A percentile compares a stretch with the other conserved stretches of the same genome.
phyloP scores from a whole-genome alignment of 2,888 invertebrate species.

The Phrixothrix hirtus region DNA sequence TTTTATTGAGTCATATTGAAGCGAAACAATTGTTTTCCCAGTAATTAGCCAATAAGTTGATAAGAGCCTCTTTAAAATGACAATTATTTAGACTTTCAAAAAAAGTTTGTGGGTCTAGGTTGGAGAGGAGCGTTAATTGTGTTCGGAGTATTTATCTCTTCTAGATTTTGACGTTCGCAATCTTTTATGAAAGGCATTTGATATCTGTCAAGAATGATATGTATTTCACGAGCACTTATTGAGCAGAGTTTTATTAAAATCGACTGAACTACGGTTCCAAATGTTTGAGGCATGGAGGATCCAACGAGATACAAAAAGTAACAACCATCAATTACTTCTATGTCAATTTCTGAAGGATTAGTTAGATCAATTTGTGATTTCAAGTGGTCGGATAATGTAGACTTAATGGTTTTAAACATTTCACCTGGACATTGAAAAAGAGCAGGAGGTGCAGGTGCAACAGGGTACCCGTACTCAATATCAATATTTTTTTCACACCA shows the following conservation, averaged over 20 bases:
- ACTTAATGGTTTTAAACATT: slow-evolving; percentile 17
- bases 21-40: slow-evolving; percentile 15
- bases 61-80: slow-evolving; percentile 36
- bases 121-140: slow-evolving; percentile 3
- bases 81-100: slow-evolving; percentile 6
- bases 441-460: slow-evolving; percentile 16
- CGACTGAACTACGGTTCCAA: slow-evolving; percentile 20
- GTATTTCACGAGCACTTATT: slow-evolving; percentile 11
- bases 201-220: slow-evolving; percentile 21
- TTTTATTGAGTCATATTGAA: slow-evolving; percentile 28
- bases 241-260: slow-evolving; percentile 13
- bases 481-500: slow-evolving; percentile 25
- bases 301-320: slow-evolving; percentile 13
- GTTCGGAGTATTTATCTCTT: slow-evolving; percentile 1
- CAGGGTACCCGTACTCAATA: slow-evolving; percentile 10
- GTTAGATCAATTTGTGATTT: slow-evolving; percentile 12
- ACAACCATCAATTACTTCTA: slow-evolving; percentile 20
- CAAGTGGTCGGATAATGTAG: slow-evolving; percentile 20
- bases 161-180: slow-evolving; percentile 14
- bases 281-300: slow-evolving; percentile 18
- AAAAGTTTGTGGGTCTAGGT: slow-evolving; percentile 7
- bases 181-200: slow-evolving; percentile 19
- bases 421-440: slow-evolving; percentile 6
- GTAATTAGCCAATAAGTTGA: slow-evolving; percentile 7
- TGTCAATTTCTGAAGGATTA: slow-evolving; percentile 7